These are phyloP conservation scores for Microctonus brassicae DNA, from an alignment of 2,888 invertebrate genomes.

Conservation along the genomic window DNA sequence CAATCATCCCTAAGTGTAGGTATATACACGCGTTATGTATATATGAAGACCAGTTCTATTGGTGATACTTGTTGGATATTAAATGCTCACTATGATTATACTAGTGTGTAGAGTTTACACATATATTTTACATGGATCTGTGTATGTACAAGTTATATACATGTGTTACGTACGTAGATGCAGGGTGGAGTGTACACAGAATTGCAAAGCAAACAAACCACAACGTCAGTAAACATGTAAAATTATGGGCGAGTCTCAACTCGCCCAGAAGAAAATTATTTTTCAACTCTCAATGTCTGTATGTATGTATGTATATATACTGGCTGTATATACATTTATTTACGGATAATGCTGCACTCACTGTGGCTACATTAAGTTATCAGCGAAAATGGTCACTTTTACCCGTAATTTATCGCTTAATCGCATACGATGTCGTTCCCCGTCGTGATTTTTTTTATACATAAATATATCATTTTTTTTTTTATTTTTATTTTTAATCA, in stretches of 20 bases:
- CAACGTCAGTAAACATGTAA: constrained; percentile 42
- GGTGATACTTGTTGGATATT: neutral
- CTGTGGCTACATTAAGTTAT: constrained; percentile 47
- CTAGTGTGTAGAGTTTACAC: constrained; percentile 31
- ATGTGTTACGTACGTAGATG: constrained; percentile 31
- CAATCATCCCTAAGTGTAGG: neutral
- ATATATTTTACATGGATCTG: neutral
- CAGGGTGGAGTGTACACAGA: constrained; percentile 39
- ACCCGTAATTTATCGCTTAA: constrained; percentile 49
- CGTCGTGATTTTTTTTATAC: neutral
- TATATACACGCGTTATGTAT: neutral
- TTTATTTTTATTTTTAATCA: constrained; percentile 6
- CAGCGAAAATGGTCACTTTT: constrained; percentile 47
- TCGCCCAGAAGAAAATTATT: constrained; percentile 43
- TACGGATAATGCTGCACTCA: constrained; percentile 22
- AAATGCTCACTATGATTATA: constrained; percentile 26
- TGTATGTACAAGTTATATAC: constrained; percentile 34
- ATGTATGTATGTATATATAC: neutral
- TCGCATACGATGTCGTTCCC: constrained; percentile 36
- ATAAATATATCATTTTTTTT: neutral
- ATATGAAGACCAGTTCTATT: neutral
- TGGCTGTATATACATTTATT: too few relatives aligned
- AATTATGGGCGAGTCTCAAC: constrained; percentile 43
- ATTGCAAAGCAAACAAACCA: constrained; percentile 46
- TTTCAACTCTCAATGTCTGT: constrained; percentile 24